Evolutionary conservation across 2,888 invertebrate genomes (phyloP).

Genomic region (Anthrax anthrax): DNA sequence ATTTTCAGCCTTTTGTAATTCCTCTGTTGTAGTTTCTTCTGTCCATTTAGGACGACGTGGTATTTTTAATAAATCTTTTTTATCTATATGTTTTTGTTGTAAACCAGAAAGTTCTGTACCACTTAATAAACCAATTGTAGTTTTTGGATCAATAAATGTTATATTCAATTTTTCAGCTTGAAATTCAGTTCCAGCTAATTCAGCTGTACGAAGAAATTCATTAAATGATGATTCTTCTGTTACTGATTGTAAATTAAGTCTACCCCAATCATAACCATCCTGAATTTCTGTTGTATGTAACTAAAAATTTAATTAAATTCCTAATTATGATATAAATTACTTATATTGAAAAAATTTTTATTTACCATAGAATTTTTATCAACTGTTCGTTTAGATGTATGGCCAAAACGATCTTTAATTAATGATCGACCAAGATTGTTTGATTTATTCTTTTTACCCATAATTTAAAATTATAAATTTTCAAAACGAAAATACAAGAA

Average conservation of each 20-base stretch:
- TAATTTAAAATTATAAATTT: slow-evolving; percentile 24
- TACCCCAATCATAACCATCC: slow-evolving; percentile 85
- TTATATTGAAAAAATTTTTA: slow-evolving; percentile 1
- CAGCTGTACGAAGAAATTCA: slow-evolving; percentile 90
- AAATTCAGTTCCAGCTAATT: slow-evolving; percentile 88
- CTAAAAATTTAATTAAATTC: slow-evolving; percentile 13
- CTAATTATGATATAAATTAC: too few species aligned
- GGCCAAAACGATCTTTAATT: slow-evolving; percentile 61
- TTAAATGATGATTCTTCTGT: slow-evolving; percentile 94
- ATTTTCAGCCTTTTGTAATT: slow-evolving; percentile 65
- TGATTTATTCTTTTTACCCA: slow-evolving; percentile 60
- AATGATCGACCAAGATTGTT: slow-evolving; percentile 50
- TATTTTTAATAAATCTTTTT: slow-evolving; percentile 53
- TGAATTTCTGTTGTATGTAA: slow-evolving; percentile 76
- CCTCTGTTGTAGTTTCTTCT: slow-evolving; percentile 56
- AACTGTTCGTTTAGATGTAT: slow-evolving; percentile 46
- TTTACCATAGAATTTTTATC: slow-evolving; percentile 61
- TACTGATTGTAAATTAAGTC: slow-evolving; percentile 78
- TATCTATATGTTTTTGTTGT: slow-evolving; percentile 40
- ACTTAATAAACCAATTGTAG: slow-evolving; percentile 44
- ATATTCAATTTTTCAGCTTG: slow-evolving; percentile 80
- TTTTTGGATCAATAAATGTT: slow-evolving; percentile 51
- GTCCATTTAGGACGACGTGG: slow-evolving; percentile 82
- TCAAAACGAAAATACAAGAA: too few species aligned
- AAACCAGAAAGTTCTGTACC: slow-evolving; percentile 41